A percentile compares a stretch with the other conserved stretches of the same genome.
These are phyloP conservation scores for Heliconius ismenius DNA, from an alignment of 2,888 invertebrate species.

Conservation along the genomic window DNA sequence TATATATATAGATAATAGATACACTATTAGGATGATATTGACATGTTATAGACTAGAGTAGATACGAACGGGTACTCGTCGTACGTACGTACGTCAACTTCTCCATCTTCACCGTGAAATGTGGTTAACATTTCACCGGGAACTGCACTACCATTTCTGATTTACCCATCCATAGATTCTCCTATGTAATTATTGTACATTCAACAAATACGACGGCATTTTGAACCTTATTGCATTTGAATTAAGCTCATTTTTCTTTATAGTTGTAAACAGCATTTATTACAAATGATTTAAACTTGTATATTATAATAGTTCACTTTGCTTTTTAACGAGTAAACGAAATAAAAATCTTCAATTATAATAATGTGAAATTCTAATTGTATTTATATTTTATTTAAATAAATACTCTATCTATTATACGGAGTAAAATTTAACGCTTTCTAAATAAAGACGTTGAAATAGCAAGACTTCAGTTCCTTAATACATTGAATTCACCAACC, in stretches of 20 bases:
- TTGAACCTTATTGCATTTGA: neutral
- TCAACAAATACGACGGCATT: neutral
- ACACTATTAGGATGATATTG: too few relatives aligned
- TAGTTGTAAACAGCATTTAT: neutral
- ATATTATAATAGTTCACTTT: neutral
- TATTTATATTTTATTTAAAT: neutral
- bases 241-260: neutral
- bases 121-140: constrained; percentile 51
- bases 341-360: neutral
- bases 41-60: neutral
- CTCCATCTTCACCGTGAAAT: neutral
- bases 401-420: neutral
- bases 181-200: constrained; percentile 23
- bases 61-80: neutral
- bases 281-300: neutral
- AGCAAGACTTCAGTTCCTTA: constrained; percentile 26
- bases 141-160: constrained; percentile 70
- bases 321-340: neutral
- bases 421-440: neutral
- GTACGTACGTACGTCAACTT: constrained; percentile 2
- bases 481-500: constrained; percentile 26
- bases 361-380: neutral
- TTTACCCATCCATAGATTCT: constrained; percentile 59
- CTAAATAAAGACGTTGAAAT: constrained; percentile 6
- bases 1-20: too few relatives aligned